Conservation (phyloP, 1,140 invertebrate genomes). For the Brachionus koreanus region DNA sequence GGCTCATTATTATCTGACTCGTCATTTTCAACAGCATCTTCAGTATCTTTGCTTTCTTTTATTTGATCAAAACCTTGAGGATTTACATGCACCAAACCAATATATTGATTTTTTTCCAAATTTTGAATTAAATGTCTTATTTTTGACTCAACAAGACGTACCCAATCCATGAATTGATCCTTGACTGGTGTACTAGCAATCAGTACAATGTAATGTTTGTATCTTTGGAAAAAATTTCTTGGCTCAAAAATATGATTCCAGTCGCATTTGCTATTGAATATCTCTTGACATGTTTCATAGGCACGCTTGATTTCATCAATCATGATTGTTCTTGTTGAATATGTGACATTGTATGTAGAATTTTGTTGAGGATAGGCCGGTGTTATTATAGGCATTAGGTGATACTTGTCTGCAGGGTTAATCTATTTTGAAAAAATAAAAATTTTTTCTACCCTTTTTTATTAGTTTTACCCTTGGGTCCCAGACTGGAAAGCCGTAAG, state of each 20-base stretch:
- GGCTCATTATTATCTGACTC: constrained; percentile 2
- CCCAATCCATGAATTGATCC: constrained; percentile 83
- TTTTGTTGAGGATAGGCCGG: constrained; percentile 99
- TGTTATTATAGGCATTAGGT: constrained; percentile 99
- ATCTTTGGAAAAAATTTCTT: constrained; percentile 87
- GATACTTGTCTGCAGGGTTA: constrained; percentile 82
- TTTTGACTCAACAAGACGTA: constrained; percentile 92
- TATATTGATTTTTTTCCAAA: constrained; percentile 83
- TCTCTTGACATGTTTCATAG: constrained; percentile 73
- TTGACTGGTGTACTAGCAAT: constrained; percentile 71
- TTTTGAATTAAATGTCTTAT: constrained; percentile 84
- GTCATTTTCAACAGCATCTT: background rate
- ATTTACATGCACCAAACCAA: constrained; percentile 88
- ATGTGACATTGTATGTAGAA: constrained; percentile 96
- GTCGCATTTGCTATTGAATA: constrained; percentile 73
- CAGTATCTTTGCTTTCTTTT: constrained; percentile 1
- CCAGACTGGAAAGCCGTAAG: constrained; percentile 45
- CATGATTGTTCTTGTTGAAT: constrained; percentile 86
- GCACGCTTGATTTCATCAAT: constrained; percentile 78
- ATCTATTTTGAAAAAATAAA: constrained; percentile 56
- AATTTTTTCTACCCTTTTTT: constrained; percentile 34
- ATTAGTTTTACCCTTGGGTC: constrained; percentile 43
- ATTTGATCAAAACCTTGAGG: constrained; percentile 59
- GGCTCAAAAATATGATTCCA: constrained; percentile 94
- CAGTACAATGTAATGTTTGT: constrained; percentile 89